A percentile compares a stretch with the other conserved stretches of the same genome.
Evolutionary conservation across 2,113 vertebrate genomes (phyloP).

Genomic region (Gambusia holbrooki): DNA sequence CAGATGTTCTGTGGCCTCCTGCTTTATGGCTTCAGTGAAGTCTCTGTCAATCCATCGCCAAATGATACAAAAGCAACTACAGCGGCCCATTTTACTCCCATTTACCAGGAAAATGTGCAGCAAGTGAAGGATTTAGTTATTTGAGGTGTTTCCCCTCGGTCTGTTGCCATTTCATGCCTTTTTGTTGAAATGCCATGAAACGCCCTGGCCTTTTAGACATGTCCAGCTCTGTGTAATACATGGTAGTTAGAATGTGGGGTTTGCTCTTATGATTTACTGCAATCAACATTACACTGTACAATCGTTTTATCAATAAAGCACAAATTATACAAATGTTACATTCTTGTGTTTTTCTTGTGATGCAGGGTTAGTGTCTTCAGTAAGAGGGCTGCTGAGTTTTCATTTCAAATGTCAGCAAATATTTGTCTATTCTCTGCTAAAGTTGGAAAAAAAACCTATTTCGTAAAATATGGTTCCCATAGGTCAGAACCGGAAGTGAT

Average conservation of each 20-base stretch:
- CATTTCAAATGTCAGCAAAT: too few species aligned
- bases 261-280: slow-evolving; percentile 29
- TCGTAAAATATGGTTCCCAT: too few species aligned
- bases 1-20: slow-evolving; percentile 51
- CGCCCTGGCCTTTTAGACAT: slow-evolving; percentile 21
- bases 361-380: not conserved
- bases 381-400: too few species aligned
- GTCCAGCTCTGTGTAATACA: slow-evolving; percentile 5
- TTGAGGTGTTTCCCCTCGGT: not conserved
- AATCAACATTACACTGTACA: slow-evolving; percentile 68
- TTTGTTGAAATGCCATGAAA: slow-evolving; percentile 25
- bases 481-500: too few species aligned
- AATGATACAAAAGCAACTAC: not conserved
- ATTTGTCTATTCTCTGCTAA: too few species aligned
- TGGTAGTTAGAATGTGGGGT: slow-evolving; percentile 2
- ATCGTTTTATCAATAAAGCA: slow-evolving; percentile 77
- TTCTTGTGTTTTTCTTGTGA: not conserved
- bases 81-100: not conserved
- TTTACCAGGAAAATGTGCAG: not conserved
- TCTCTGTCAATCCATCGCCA: slow-evolving; percentile 33
- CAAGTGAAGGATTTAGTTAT: not conserved
- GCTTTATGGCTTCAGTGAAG: slow-evolving; percentile 80
- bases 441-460: too few species aligned
- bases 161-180: slow-evolving; percentile 47
- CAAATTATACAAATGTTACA: slow-evolving; percentile 51